Percentiles rank a stretch among this genome's conserved stretches.
Evolutionary conservation across 1,140 invertebrate species (phyloP).

Genomic region (Solenopsis fugax): DNA sequence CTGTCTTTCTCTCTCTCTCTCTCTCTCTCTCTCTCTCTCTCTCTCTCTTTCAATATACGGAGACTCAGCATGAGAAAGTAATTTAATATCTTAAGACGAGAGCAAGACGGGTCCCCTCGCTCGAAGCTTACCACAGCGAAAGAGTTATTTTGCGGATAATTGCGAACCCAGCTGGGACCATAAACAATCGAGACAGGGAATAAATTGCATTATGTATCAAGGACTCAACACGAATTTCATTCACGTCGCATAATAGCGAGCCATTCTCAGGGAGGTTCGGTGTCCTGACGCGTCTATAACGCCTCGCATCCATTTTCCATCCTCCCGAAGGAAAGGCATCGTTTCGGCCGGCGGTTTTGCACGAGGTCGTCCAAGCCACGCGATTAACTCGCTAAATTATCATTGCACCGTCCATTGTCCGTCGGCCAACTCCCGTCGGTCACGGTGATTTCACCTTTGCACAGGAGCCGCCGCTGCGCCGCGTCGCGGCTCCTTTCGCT

Average conservation of each 20-base stretch:
- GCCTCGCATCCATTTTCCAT: slow-evolving; percentile 23
- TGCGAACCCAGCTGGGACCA: slow-evolving; percentile 6
- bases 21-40: not conserved
- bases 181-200: slow-evolving; percentile 35
- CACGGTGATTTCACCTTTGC: slow-evolving; percentile 63
- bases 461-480: slow-evolving; percentile 50
- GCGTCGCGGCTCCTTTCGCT: slow-evolving; percentile 56
- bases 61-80: slow-evolving; percentile 43
- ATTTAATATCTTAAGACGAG: slow-evolving; percentile 34
- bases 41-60: not conserved
- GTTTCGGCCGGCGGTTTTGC: slow-evolving; percentile 36
- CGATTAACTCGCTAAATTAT: slow-evolving; percentile 64
- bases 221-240: slow-evolving; percentile 44
- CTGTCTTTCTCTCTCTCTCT: not conserved
- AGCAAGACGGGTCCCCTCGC: not conserved
- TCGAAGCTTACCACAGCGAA: not conserved
- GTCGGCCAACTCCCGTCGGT: slow-evolving; percentile 35
- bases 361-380: slow-evolving; percentile 44
- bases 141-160: slow-evolving; percentile 54
- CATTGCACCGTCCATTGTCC: slow-evolving; percentile 55
- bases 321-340: slow-evolving; percentile 13
- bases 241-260: slow-evolving; percentile 8
- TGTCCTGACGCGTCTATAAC: not conserved
- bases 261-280: not conserved
- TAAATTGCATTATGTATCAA: slow-evolving; percentile 54